phyloP scores from a whole-genome alignment of 1,140 invertebrate species.

The Drosophila murphyi region DNA sequence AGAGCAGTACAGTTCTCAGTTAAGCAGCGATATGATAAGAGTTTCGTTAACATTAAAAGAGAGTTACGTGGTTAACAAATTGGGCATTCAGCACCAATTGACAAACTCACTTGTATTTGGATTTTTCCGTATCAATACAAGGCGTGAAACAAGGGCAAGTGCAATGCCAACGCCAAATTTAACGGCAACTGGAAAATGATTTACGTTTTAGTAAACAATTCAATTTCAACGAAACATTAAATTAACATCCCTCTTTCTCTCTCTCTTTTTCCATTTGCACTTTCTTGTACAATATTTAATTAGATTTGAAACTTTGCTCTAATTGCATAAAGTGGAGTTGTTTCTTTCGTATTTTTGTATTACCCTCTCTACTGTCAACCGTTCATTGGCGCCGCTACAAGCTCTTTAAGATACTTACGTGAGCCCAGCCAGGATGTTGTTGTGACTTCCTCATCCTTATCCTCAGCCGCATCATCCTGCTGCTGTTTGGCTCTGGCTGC shows the following conservation, averaged over 20 bases:
- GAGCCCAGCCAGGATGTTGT: slow-evolving; percentile 80
- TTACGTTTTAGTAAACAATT: slow-evolving; percentile 68
- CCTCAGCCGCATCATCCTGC: slow-evolving; percentile 44
- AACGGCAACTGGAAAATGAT: slow-evolving; percentile 89
- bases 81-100: slow-evolving; percentile 50
- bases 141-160: slow-evolving; percentile 90
- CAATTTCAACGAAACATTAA: slow-evolving; percentile 35
- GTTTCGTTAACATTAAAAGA: slow-evolving; percentile 38
- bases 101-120: slow-evolving; percentile 84
- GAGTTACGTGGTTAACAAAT: slow-evolving; percentile 35
- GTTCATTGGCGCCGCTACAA: slow-evolving; percentile 33
- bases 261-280: slow-evolving; percentile 68
- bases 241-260: slow-evolving; percentile 16
- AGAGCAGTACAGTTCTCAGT: slow-evolving; percentile 5
- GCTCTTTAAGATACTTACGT: slow-evolving; percentile 65
- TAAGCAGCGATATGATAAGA: slow-evolving; percentile 33
- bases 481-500: slow-evolving; percentile 35
- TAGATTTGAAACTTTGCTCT: neutral
- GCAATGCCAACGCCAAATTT: slow-evolving; percentile 91
- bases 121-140: slow-evolving; percentile 87
- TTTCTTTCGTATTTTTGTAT: slow-evolving; percentile 23
- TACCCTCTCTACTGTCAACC: slow-evolving; percentile 27
- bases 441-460: slow-evolving; percentile 63
- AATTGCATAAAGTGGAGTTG: slow-evolving; percentile 42
- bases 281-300: slow-evolving; percentile 78